Conservation (phyloP, 2,113 vertebrate genomes). For the Chloropsis hardwickii region DNA sequence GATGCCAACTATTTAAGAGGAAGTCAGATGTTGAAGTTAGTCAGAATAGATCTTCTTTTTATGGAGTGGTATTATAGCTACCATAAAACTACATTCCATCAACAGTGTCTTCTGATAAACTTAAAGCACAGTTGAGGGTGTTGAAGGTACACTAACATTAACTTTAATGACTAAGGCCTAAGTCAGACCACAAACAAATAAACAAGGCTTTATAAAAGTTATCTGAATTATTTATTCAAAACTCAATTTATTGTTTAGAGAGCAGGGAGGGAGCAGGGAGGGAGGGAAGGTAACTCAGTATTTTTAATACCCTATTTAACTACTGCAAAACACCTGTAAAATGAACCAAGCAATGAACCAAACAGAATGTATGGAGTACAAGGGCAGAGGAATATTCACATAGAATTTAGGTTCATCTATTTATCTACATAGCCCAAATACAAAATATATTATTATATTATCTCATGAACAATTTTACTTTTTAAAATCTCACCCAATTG, state of each 20-base stretch:
- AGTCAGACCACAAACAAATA: not conserved
- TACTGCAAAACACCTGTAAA: not conserved
- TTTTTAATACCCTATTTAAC: not conserved
- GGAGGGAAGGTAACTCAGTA: not conserved
- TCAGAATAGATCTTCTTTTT: not conserved
- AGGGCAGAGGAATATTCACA: not conserved
- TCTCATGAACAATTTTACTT: not conserved
- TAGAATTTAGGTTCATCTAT: not conserved
- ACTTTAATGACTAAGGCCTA: not conserved
- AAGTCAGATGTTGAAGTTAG: not conserved
- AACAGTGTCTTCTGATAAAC: not conserved
- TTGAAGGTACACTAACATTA: not conserved
- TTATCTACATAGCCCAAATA: not conserved
- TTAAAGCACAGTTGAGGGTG: not conserved
- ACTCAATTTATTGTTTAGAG: not conserved
- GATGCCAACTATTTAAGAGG: not conserved
- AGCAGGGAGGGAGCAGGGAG: rapidly evolving
- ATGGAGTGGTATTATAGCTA: not conserved
- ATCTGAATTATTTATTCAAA: not conserved
- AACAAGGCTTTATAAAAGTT: not conserved
- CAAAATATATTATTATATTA: not conserved
- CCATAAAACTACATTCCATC: not conserved
- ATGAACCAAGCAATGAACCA: not conserved
- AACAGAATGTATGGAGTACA: not conserved
- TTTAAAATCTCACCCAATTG: not conserved